Base-by-base conservation (phyloP, 2,113 vertebrate species). In the Chionodraco myersi region DNA sequence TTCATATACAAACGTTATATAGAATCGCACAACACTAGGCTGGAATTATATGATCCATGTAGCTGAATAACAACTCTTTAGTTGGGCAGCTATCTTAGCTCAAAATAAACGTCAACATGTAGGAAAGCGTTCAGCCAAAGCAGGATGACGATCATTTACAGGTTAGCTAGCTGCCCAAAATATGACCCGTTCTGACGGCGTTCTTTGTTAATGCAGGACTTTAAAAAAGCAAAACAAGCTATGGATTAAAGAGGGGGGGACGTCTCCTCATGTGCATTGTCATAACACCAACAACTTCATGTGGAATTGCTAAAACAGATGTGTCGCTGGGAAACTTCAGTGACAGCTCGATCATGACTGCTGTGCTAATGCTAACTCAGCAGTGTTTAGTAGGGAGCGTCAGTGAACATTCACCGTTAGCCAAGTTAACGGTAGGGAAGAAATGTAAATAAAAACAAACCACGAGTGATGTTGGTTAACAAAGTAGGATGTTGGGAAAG, bases 351-450 rank as follows among this genome's bases (percentile, higher is more conserved):
- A 56, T 11, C 16, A 62, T 72, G n/a, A 75, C 66, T 74, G 61
- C 51, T 74, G 13, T 65, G 80, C 77, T 86, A 89, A 79, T 15
- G 81, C 71, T 74, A 76, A 84, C 74, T 86, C 82, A 76, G 76
- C 83, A 69, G 51, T 80, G 68, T 77, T 79, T 0, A 48, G 58
- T 14, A 34, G 49, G 62, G 57, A 87, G 64, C 82, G 82, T 71
- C 73, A 75, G 45, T 72, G 14, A n/a, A 62, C 56, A 69, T 21
- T 47, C 2, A 30, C 52, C 36, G 61, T 64, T 68, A 81, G 57
- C 56, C 18, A 71, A 59, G 65, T 75, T 65, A 21, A 26, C 54
- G 18, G 18, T 10, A 74, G 68, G 15, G 15, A 30, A 16, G 53
- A 70, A 6, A 5, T 0, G 16, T 15, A 16, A 11, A 15, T n/a